A percentile compares a stretch with the other conserved stretches of the same genome.
phyloP scores from a whole-genome alignment of 2,113 vertebrate genomes.

The Hemiscyllium ocellatum region DNA sequence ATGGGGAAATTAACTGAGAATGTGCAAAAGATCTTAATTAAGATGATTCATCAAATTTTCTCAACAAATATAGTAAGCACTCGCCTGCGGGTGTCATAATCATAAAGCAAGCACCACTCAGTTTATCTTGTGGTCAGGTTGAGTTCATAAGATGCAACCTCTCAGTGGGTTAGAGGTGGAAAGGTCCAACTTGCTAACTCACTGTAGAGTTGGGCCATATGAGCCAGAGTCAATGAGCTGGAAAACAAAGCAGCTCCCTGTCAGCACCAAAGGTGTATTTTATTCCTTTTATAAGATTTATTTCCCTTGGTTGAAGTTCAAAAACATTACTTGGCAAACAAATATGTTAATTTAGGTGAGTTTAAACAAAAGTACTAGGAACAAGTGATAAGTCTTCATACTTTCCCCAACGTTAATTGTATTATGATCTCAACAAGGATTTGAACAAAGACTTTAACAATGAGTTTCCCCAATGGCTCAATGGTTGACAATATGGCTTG shows the following conservation, averaged over 20 bases:
- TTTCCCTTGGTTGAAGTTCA: conserved; percentile 21
- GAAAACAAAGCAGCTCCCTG: background rate
- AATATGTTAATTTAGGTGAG: background rate
- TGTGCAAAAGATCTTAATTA: background rate
- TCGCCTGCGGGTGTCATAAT: background rate
- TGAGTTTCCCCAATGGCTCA: background rate
- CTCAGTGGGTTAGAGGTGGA: background rate
- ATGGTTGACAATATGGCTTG: background rate
- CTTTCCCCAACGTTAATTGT: background rate
- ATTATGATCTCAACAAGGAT: background rate
- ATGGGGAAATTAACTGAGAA: background rate
- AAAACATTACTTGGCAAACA: background rate
- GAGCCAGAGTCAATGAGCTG: background rate
- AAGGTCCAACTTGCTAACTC: background rate
- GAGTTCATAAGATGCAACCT: background rate
- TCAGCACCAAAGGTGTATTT: background rate
- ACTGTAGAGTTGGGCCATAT: background rate
- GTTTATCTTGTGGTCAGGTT: background rate
- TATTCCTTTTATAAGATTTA: conserved; percentile 23
- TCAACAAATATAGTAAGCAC: background rate
- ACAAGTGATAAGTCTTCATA: background rate
- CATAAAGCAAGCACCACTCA: background rate
- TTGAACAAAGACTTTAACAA: background rate
- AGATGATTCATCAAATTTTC: background rate
- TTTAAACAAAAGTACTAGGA: background rate